Evolutionary conservation across 2,113 vertebrate species (phyloP), one percentile per base, ranked within the genome.

Genomic region (Falco punctatus): DNA sequence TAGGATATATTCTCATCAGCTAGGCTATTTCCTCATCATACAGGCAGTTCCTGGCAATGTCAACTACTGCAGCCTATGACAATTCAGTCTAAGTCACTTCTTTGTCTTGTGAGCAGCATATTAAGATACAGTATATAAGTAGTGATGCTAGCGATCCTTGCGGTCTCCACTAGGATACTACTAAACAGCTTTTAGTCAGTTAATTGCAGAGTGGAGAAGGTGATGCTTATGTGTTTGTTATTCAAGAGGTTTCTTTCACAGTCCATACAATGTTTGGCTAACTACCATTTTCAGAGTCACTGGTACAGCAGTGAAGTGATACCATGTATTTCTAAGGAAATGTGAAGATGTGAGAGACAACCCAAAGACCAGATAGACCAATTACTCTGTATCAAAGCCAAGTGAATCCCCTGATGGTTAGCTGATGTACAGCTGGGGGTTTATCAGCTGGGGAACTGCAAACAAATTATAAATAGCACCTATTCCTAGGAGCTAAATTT

Each of bases 401-500:
- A 91, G 26, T 71, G 84, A 92, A 91, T 89, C 69, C 78, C 70
- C 69, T 78, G 72, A 52, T 84, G 52, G 71, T 91, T 87, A 59
- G 57, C n/a, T 92, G 55, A 20, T 81, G 10, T 86, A 67, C 40
- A 86, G n/a, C 46, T 86, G 86, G 27, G 71, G 90, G 27, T 2
- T 81, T 59, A 95, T 84, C 83, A 74, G 38, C 64, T 86, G 83
- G 26, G 32, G 46, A 88, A 75, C 48, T 78, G 49, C 52, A 87
- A 92, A 62, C 23, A 92, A 91, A 61, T 54, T 9, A 86, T 64
- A 91, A 81, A 87, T 48, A 78, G 7, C 27, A 71, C 44, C 77
- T 91, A 64, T 91, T 94, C 55, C 82, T 89, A n/a, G 57, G 55
- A 89, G 57, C 67, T 95, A 32, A 54, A 88, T 94, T 88, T 94